Base-by-base conservation (phyloP, 2,113 vertebrate genomes). In the Phalacrocorax brasilianus region DNA sequence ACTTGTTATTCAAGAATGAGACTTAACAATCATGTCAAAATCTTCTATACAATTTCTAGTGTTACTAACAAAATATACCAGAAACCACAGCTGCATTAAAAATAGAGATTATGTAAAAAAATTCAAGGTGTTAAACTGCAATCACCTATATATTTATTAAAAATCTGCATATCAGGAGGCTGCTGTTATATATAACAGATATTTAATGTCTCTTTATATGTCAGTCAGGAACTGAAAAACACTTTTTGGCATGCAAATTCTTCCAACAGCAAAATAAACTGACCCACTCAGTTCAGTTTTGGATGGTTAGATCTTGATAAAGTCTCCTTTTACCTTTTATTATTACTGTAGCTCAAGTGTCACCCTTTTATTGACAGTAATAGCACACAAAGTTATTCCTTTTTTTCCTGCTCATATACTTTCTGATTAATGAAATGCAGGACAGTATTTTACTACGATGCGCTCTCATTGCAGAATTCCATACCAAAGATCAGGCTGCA, bases 361-460 rank as follows among this genome's bases (percentile, higher is more conserved):
- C 63, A 62, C 23, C 11, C 26, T 78, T 87, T 3, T 75, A 44
- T 26, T 79, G 32, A 74, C 38, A 88, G 35, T 66, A 92, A 74
- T n/a, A 66, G 4, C 44, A 32, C 32, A 86, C 11, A 62, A 83
- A 89, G 30, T 52, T 75, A 82, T 42, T 91, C 13, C 4, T 67
- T 79, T 88, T 83, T 78, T 82, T 49, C 66, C 52, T 89, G 20
- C 32, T 82, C 15, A 14, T 68, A 67, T 80, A 79, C 22, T 68
- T 79, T 61, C 70, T 82, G 53, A 86, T 89, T 81, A 89, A 95
- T 88, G 40, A 94, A 85, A 89, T 47, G n/a, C 28, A 89, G 32
- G 52, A 71, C 6, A 13, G 9, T 85, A 73, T 67, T 88, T 61
- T 91, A 80, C 17, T 63, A 40, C 22, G 26, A 73, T 50, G 28